These are phyloP conservation scores for Xerus rutilus DNA, from an alignment of 2,797 vertebrate species.

Conservation along the genomic window DNA sequence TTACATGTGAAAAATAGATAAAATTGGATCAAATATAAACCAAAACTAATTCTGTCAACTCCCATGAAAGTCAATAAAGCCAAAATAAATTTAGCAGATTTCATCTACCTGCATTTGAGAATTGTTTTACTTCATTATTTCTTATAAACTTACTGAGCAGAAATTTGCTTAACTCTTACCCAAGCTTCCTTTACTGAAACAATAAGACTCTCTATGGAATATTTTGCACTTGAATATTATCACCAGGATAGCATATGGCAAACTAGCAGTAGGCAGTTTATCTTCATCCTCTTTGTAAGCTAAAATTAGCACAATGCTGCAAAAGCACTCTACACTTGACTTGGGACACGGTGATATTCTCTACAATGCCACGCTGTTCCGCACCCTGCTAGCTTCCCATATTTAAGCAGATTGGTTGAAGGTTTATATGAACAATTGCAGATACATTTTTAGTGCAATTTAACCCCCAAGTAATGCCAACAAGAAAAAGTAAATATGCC, in stretches of 20 bases:
- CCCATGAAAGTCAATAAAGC: constrained; percentile 89
- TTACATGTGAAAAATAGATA: constrained; percentile 92
- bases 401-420: constrained; percentile 81
- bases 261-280: constrained; percentile 97
- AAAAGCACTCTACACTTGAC: constrained; percentile 91
- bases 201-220: constrained; percentile 90
- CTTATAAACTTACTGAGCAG: constrained; percentile 83
- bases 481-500: constrained; percentile 73
- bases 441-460: constrained; percentile 73
- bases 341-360: constrained; percentile 90
- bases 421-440: constrained; percentile 76
- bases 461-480: constrained; percentile 61
- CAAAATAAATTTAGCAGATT: constrained; percentile 90
- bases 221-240: constrained; percentile 95
- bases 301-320: constrained; percentile 98
- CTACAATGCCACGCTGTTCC: constrained; percentile 87
- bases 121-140: constrained; percentile 90
- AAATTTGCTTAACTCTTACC: constrained; percentile 86
- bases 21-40: constrained; percentile 92
- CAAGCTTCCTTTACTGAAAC: constrained; percentile 88
- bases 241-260: constrained; percentile 95
- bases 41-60: constrained; percentile 90
- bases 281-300: constrained; percentile 98
- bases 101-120: constrained; percentile 89
- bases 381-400: constrained; percentile 81